A percentile compares a stretch with the other conserved stretches of the same genome.
These are phyloP conservation scores for Verasper variegatus DNA, from an alignment of 2,113 vertebrate genomes.

Conservation along the genomic window DNA sequence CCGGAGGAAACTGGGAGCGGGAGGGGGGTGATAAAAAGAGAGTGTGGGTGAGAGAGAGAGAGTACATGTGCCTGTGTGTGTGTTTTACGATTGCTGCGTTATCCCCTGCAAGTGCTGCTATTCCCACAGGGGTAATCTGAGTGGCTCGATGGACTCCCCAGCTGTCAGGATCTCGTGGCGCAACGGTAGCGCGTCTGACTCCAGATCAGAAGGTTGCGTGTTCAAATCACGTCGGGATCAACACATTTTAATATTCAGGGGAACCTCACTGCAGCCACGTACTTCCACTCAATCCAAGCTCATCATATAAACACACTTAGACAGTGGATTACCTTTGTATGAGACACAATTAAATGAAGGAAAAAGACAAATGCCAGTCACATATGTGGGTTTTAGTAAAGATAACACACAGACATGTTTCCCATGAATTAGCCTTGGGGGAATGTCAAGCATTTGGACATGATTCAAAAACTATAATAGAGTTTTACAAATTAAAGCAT, in stretches of 20 bases:
- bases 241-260: neutral
- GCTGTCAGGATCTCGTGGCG: constrained; percentile 61
- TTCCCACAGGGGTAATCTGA: constrained; percentile 44
- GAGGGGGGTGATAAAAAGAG: neutral
- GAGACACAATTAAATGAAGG: neutral
- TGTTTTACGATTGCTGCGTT: constrained; percentile 43
- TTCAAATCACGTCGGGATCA: constrained; percentile 79
- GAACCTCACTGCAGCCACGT: fast-evolving
- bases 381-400: neutral
- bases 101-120: constrained; percentile 48
- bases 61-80: constrained; percentile 29
- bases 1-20: constrained; percentile 35
- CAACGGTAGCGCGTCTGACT: constrained; percentile 79
- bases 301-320: neutral
- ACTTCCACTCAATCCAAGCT: neutral
- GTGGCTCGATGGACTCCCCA: neutral
- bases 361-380: neutral
- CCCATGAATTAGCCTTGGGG: neutral
- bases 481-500: neutral
- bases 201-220: constrained; percentile 79
- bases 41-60: constrained; percentile 18
- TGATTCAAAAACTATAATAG: neutral
- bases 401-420: neutral
- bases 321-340: neutral
- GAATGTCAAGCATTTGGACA: constrained; percentile 13